Evolutionary conservation across 2,888 invertebrate species (phyloP).

Genomic region (Hecatera dysodea): DNA sequence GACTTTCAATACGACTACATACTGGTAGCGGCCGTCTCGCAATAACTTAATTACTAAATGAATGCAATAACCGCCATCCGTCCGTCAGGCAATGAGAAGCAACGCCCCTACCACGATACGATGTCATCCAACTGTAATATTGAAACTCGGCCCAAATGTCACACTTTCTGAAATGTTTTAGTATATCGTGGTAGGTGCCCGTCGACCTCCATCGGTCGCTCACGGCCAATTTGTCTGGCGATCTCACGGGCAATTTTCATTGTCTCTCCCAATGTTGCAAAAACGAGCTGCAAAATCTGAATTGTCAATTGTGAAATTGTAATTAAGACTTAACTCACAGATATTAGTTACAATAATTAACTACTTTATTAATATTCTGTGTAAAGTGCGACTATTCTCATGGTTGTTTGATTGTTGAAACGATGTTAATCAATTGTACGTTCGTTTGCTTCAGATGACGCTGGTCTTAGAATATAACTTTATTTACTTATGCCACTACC

Average conservation of each 20-base stretch:
- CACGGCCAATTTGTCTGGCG: conserved; percentile 81
- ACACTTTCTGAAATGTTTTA: conserved; percentile 38
- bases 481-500: background rate
- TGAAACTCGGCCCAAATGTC: conserved; percentile 23
- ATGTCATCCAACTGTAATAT: conserved; percentile 27
- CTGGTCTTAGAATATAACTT: conserved; percentile 6
- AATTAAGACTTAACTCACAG: conserved; percentile 68
- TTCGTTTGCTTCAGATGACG: conserved; percentile 29
- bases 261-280: conserved; percentile 79
- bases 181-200: conserved; percentile 67
- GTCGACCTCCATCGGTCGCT: conserved; percentile 81
- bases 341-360: conserved; percentile 58
- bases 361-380: conserved; percentile 43
- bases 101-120: conserved; percentile 56
- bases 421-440: conserved; percentile 25
- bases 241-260: conserved; percentile 80
- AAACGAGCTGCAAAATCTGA: conserved; percentile 73
- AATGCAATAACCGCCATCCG: conserved; percentile 59
- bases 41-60: conserved; percentile 66
- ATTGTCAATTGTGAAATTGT: conserved; percentile 73
- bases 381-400: conserved; percentile 41
- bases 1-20: conserved; percentile 56
- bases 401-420: conserved; percentile 40
- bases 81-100: conserved; percentile 57
- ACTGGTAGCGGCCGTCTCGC: conserved; percentile 49